A percentile compares a stretch with the other conserved stretches of the same genome.
phyloP scores from a whole-genome alignment of 2,888 invertebrate species.

The Clistopyga incitator region DNA sequence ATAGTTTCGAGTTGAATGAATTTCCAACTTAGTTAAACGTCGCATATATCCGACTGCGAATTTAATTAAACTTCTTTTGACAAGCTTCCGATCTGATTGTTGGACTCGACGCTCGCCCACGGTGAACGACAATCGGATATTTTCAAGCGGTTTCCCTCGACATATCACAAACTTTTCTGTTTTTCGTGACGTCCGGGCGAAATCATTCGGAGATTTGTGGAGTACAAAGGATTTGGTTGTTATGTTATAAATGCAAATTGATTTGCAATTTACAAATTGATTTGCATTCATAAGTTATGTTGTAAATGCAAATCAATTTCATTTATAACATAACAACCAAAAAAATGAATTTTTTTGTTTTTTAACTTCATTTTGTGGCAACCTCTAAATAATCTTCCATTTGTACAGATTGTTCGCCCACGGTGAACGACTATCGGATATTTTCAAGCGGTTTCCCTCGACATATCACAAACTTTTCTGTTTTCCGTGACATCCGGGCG shows the following conservation, averaged over 20 bases:
- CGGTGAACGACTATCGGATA: constrained; percentile 3
- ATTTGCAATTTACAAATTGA: too few relatives aligned
- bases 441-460: neutral
- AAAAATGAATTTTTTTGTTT: too few relatives aligned
- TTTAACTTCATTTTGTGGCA: too few relatives aligned
- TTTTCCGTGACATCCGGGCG: neutral
- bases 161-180: neutral
- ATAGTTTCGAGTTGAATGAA: constrained; percentile 49
- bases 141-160: neutral
- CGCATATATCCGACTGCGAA: neutral
- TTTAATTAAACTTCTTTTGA: constrained; percentile 45
- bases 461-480: neutral
- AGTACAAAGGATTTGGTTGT: too few relatives aligned
- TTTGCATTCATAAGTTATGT: too few relatives aligned
- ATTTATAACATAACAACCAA: too few relatives aligned
- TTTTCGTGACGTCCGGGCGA: neutral
- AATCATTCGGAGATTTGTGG: neutral
- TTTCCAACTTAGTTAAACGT: constrained; percentile 24
- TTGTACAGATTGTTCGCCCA: too few relatives aligned
- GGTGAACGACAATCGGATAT: constrained; percentile 2
- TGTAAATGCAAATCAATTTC: too few relatives aligned
- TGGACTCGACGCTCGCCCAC: neutral
- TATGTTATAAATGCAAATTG: too few relatives aligned
- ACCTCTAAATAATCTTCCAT: too few relatives aligned
- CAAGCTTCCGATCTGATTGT: constrained; percentile 28